phyloP scores from a whole-genome alignment of 2,888 invertebrate genomes.

The Eilema depressum region DNA sequence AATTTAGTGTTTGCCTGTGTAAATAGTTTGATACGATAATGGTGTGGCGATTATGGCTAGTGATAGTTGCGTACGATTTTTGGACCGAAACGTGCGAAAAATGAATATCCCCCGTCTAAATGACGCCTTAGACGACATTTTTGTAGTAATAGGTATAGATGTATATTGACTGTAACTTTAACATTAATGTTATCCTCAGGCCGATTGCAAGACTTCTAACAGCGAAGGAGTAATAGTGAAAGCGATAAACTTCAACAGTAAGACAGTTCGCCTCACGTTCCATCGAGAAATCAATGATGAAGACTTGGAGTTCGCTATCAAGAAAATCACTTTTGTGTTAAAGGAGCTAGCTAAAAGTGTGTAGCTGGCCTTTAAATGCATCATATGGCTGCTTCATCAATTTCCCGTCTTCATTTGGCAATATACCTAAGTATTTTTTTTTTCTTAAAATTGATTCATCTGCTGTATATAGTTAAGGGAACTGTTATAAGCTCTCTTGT shows the following conservation, averaged over 20 bases:
- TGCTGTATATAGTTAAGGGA: too few relatives aligned
- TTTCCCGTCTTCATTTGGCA: too few relatives aligned
- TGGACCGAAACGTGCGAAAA: too few relatives aligned
- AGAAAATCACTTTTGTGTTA: conserved; percentile 90
- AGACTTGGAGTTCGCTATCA: conserved; percentile 89
- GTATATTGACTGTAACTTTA: not conserved
- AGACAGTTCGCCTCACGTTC: conserved; percentile 89
- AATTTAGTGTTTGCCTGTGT: too few relatives aligned
- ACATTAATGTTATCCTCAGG: conserved; percentile 56
- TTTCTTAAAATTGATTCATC: not conserved
- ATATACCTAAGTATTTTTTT: too few relatives aligned
- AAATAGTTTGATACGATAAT: too few relatives aligned
- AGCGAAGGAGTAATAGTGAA: conserved; percentile 87
- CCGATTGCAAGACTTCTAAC: conserved; percentile 76
- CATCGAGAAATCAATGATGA: conserved; percentile 91
- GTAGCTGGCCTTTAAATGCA: not conserved
- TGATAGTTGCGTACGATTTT: too few relatives aligned
- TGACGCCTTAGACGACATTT: too few relatives aligned
- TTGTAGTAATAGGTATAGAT: not conserved
- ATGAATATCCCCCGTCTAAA: too few relatives aligned
- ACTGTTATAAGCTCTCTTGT: not conserved
- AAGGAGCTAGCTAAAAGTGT: conserved; percentile 83
- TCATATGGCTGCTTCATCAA: not conserved
- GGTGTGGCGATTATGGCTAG: too few relatives aligned
- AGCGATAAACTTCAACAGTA: conserved; percentile 86